Evolutionary conservation across 2,888 invertebrate species (phyloP).

Genomic region (Lasioglossum morio): DNA sequence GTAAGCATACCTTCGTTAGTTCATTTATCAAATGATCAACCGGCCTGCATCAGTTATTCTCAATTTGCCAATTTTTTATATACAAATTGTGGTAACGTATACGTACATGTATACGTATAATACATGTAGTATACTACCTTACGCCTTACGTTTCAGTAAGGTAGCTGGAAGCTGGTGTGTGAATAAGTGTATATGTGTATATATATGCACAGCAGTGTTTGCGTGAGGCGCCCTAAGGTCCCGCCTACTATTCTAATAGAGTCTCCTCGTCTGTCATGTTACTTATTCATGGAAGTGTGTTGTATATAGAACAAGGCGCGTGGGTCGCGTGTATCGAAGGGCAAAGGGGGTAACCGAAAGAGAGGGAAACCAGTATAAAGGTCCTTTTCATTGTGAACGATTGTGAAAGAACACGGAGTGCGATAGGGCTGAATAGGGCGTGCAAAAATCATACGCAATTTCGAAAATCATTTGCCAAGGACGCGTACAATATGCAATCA

Average conservation of each 20-base stretch:
- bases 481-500: slow-evolving; percentile 1
- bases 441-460: slow-evolving; percentile 32
- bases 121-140: no score
- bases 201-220: slow-evolving; percentile 21
- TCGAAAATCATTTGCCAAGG: slow-evolving; percentile 21
- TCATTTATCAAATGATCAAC: background rate
- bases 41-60: background rate
- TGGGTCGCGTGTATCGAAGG: slow-evolving; percentile 45
- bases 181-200: background rate
- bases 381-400: slow-evolving; percentile 42
- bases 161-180: slow-evolving; percentile 14
- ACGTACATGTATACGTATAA: no score
- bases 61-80: background rate
- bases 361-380: slow-evolving; percentile 40
- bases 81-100: no score
- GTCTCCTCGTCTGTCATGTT: slow-evolving; percentile 55
- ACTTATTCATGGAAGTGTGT: slow-evolving; percentile 51
- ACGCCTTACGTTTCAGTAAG: slow-evolving; percentile 10
- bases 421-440: slow-evolving; percentile 1
- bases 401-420: slow-evolving; percentile 37
- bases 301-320: slow-evolving; percentile 35
- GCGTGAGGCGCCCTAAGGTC: slow-evolving; percentile 64
- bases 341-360: slow-evolving; percentile 29
- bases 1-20: background rate
- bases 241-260: slow-evolving; percentile 59